phyloP scores from a whole-genome alignment of 2,888 invertebrate species.

The Agrotis ipsilon region DNA sequence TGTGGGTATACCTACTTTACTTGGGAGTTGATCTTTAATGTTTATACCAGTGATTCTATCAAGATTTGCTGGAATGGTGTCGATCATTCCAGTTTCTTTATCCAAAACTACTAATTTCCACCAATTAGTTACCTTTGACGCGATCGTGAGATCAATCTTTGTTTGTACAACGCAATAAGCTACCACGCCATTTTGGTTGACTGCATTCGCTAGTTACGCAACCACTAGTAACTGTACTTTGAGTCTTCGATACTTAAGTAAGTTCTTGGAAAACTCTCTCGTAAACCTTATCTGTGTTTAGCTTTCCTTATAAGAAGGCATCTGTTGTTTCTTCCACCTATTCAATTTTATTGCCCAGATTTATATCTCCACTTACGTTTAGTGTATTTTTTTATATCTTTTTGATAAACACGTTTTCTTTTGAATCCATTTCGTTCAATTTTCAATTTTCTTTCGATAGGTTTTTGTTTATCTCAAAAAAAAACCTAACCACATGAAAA shows the following conservation, averaged over 20 bases:
- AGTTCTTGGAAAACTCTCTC: conserved; percentile 45
- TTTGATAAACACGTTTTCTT: conserved; percentile 9
- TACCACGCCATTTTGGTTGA: conserved; percentile 69
- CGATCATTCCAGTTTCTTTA: not conserved
- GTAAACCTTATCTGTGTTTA: conserved; percentile 43
- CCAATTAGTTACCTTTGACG: conserved; percentile 67
- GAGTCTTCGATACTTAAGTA: conserved; percentile 22
- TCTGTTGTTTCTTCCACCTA: conserved; percentile 37
- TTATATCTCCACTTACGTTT: conserved; percentile 27
- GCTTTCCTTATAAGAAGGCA: conserved; percentile 38
- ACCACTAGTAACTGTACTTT: conserved; percentile 46
- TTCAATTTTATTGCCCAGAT: conserved; percentile 28
- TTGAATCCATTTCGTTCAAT: conserved; percentile 11
- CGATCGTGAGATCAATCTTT: conserved; percentile 73
- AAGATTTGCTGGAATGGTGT: not conserved
- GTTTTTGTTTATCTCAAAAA: not conserved
- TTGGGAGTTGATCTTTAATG: not conserved
- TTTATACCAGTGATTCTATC: not conserved
- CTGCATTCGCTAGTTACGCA: conserved; percentile 67
- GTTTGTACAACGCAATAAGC: conserved; percentile 70
- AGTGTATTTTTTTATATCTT: conserved; percentile 15
- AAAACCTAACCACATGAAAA: not conserved
- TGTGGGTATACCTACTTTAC: not conserved
- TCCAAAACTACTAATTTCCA: not conserved
- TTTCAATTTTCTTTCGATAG: not conserved